A percentile compares a stretch with the other conserved stretches of the same genome.
These are phyloP conservation scores for Enteromius paludinosus DNA, from an alignment of 2,797 vertebrate genomes.

Conservation along the genomic window DNA sequence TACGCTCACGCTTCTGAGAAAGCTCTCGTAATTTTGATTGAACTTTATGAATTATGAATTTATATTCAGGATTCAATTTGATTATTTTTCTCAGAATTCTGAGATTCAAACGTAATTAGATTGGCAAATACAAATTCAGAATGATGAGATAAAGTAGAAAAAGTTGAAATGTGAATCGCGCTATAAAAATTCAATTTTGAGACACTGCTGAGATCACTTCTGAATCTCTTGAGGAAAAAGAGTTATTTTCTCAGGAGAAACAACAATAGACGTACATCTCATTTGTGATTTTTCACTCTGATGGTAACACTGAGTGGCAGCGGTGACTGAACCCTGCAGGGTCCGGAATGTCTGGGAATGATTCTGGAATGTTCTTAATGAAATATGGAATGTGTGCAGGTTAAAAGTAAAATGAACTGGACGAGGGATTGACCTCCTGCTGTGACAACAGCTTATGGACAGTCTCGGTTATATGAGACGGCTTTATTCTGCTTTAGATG, in stretches of 20 bases:
- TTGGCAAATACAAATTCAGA: neutral
- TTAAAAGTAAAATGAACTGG: conserved; percentile 36
- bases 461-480: neutral
- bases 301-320: neutral
- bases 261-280: neutral
- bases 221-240: neutral
- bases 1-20: neutral
- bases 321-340: conserved; percentile 1
- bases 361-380: conserved; percentile 27
- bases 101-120: neutral
- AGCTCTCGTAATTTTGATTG: too few relatives aligned
- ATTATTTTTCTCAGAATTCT: neutral
- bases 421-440: conserved; percentile 41
- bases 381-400: conserved; percentile 40
- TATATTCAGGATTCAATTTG: neutral
- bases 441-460: neutral
- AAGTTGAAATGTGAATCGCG: too few relatives aligned
- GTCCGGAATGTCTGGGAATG: conserved; percentile 6
- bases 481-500: conserved; percentile 27
- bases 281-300: neutral
- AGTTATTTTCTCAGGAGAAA: neutral
- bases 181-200: neutral
- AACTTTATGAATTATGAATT: neutral
- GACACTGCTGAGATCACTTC: neutral
- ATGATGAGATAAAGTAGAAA: neutral